Conservation (phyloP, 1,140 invertebrate genomes). For the Archegozetes longisetosus region DNA sequence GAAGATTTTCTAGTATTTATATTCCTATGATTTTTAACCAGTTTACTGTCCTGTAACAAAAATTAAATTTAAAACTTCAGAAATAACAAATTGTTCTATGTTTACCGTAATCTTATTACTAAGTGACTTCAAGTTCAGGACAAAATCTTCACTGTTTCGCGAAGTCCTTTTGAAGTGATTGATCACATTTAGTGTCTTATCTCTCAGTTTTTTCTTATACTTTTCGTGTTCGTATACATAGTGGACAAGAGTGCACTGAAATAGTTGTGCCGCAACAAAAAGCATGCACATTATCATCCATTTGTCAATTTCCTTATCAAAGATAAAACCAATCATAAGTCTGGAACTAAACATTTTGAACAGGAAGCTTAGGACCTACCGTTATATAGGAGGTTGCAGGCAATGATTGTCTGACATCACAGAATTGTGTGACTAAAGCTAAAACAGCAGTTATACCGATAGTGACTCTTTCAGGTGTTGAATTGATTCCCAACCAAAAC, state of each 20-base stretch:
- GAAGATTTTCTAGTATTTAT: too few species aligned
- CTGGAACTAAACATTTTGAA: not conserved
- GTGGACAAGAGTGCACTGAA: constrained; percentile 3
- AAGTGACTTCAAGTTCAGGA: too few species aligned
- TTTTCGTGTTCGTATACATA: not conserved
- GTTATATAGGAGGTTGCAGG: constrained; percentile 2
- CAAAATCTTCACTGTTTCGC: not conserved
- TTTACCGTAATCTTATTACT: too few species aligned
- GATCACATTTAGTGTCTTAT: not conserved
- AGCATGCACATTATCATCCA: constrained; percentile 9
- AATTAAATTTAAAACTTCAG: too few species aligned
- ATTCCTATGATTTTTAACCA: too few species aligned
- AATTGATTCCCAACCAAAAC: constrained; percentile 5
- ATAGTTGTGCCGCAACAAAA: not conserved
- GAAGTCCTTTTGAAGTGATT: not conserved
- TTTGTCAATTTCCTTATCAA: not conserved
- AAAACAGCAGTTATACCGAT: constrained; percentile 5
- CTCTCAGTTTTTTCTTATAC: not conserved
- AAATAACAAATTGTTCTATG: too few species aligned
- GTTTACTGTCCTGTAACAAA: too few species aligned
- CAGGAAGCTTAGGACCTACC: not conserved
- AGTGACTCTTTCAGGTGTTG: constrained; percentile 3
- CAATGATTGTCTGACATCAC: not conserved
- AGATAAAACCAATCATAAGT: not conserved
- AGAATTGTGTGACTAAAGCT: not conserved